A percentile compares a stretch with the other conserved stretches of the same genome.
Evolutionary conservation across 1,140 invertebrate genomes (phyloP).

Genomic region (Zophobas atratus): DNA sequence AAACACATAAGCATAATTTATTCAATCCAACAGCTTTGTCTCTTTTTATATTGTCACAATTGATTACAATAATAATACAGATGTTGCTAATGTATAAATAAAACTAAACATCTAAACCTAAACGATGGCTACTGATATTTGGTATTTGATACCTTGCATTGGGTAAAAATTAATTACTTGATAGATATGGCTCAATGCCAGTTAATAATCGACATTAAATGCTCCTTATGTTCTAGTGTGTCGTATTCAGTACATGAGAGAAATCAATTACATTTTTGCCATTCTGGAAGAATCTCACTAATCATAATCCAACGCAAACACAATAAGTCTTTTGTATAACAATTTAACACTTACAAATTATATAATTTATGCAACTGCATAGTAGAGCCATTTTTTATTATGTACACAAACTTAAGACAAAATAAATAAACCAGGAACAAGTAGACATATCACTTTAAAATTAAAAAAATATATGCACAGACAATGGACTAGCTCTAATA

Average conservation of each 20-base stretch:
- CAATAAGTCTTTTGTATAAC: slow-evolving; percentile 42
- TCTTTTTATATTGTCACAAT: slow-evolving; percentile 65
- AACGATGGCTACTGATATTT: slow-evolving; percentile 47
- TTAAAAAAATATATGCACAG: slow-evolving; percentile 42
- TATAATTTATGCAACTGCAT: slow-evolving; percentile 31
- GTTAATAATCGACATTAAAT: slow-evolving; percentile 28
- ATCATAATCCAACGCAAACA: slow-evolving; percentile 30
- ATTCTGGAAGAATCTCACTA: slow-evolving; percentile 40
- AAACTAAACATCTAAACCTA: slow-evolving; percentile 49
- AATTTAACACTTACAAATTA: slow-evolving; percentile 42
- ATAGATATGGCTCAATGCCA: slow-evolving; percentile 25
- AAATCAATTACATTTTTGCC: slow-evolving; percentile 28
- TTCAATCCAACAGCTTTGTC: slow-evolving; percentile 59
- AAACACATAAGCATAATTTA: slow-evolving; percentile 64
- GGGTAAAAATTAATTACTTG: slow-evolving; percentile 14
- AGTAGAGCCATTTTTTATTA: slow-evolving; percentile 39
- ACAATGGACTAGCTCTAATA: slow-evolving; percentile 45
- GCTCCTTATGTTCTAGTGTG: slow-evolving; percentile 21
- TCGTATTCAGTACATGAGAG: slow-evolving; percentile 10
- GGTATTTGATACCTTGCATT: slow-evolving; percentile 38
- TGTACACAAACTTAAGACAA: slow-evolving; percentile 41
- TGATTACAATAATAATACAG: slow-evolving; percentile 62
- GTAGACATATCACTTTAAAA: slow-evolving; percentile 44
- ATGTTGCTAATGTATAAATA: slow-evolving; percentile 43
- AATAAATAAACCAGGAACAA: slow-evolving; percentile 46